Conservation (phyloP, 2,888 invertebrate genomes). For the Synanthedon myopaeformis region DNA sequence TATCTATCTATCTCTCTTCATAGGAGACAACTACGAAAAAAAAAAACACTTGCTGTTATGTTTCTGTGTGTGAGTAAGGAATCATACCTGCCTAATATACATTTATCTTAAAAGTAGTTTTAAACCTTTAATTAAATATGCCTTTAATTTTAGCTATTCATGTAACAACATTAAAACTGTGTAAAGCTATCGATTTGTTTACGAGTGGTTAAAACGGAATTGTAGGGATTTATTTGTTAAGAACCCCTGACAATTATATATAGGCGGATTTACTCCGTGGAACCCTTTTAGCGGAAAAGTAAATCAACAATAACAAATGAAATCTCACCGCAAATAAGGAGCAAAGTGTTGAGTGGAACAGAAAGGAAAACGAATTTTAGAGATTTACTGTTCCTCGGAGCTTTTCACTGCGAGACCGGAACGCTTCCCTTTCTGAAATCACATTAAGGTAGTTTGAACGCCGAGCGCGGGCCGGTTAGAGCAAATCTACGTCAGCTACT, state of each 20-base stretch:
- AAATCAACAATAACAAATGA: neutral
- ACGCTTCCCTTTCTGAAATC: slow-evolving; percentile 37
- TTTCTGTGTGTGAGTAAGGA: too few relatives aligned
- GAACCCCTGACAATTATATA: too few relatives aligned
- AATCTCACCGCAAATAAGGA: neutral
- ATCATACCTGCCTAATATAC: too few relatives aligned
- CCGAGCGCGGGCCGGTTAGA: slow-evolving; percentile 32
- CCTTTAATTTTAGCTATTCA: too few relatives aligned
- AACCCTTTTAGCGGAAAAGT: neutral
- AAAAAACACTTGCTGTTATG: too few relatives aligned
- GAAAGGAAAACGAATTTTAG: slow-evolving; percentile 28
- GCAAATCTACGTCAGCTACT: slow-evolving; percentile 50
- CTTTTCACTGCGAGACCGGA: slow-evolving; percentile 30
- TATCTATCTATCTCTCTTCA: too few relatives aligned
- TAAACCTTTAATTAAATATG: too few relatives aligned
- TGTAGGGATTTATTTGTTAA: neutral
- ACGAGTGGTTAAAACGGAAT: neutral
- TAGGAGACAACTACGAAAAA: too few relatives aligned
- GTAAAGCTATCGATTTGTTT: too few relatives aligned
- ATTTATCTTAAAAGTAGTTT: too few relatives aligned
- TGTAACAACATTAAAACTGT: too few relatives aligned
- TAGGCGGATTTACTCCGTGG: too few relatives aligned
- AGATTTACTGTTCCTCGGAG: slow-evolving; percentile 30
- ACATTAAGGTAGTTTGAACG: slow-evolving; percentile 44
- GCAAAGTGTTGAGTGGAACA: neutral